Evolutionary conservation across 2,888 invertebrate species (phyloP).

Genomic region (Leptarthrus brevirostris): DNA sequence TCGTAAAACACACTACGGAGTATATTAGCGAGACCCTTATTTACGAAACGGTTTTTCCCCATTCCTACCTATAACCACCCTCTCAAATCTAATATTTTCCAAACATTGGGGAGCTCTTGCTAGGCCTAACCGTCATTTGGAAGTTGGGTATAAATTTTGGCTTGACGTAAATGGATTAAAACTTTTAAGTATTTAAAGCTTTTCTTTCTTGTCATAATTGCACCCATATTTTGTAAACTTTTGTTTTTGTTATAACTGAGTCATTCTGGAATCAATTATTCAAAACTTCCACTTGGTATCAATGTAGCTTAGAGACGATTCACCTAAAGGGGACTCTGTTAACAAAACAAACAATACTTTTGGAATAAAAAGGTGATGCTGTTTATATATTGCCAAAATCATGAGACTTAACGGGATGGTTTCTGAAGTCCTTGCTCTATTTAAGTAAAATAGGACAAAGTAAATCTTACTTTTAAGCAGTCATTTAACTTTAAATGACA

Average conservation of each 20-base stretch:
- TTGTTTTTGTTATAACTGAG: not conserved
- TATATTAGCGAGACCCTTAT: constrained; percentile 31
- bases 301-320: no score
- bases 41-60: constrained; percentile 4
- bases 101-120: constrained; percentile 22
- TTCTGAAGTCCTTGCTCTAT: no score
- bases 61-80: not conserved
- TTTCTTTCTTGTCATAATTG: not conserved
- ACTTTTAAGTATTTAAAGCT: constrained; percentile 26
- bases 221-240: no score
- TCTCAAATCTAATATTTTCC: constrained; percentile 2
- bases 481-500: no score
- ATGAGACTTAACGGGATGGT: no score
- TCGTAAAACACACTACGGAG: constrained; percentile 22
- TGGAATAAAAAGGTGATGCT: no score
- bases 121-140: not conserved
- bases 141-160: constrained; percentile 1
- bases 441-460: no score
- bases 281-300: not conserved
- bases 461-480: no score
- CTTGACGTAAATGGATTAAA: constrained; percentile 26
- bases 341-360: no score
- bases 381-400: no score
- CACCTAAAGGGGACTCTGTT: no score
- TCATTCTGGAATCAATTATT: constrained; percentile 28